Conservation (phyloP, 1,140 invertebrate species). For the Trichonephila clavata region DNA sequence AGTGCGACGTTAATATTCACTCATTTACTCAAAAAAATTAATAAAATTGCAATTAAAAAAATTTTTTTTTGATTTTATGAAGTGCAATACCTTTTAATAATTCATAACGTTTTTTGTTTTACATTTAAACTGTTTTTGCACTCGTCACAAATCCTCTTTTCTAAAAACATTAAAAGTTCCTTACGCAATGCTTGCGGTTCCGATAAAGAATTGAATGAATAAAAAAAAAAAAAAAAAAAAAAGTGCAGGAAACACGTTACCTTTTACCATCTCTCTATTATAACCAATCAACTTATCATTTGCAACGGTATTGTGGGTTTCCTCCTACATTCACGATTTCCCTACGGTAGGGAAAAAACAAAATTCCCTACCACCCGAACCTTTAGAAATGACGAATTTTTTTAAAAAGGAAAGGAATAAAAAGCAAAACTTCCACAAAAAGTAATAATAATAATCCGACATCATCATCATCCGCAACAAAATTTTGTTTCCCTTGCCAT, state of each 20-base stretch:
- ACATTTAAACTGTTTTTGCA: neutral
- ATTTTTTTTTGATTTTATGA: too few species aligned
- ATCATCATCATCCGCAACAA: constrained; percentile 32
- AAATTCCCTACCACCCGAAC: neutral
- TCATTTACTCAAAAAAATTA: too few species aligned
- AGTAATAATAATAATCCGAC: neutral
- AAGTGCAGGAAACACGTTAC: neutral
- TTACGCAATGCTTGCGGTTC: neutral
- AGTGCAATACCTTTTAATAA: too few species aligned
- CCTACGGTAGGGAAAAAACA: constrained; percentile 9
- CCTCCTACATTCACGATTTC: neutral
- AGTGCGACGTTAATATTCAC: too few species aligned
- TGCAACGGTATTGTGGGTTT: constrained; percentile 26
- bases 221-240: neutral
- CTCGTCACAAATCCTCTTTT: neutral
- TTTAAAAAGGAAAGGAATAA: neutral
- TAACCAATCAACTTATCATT: constrained; percentile 5
- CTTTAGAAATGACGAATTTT: constrained; percentile 14
- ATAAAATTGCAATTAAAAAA: too few species aligned
- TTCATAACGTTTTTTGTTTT: too few species aligned
- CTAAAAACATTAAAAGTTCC: neutral
- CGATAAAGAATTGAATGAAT: neutral
- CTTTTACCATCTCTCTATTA: neutral
- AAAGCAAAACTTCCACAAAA: neutral
- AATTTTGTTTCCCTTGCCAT: constrained; percentile 21